Evolutionary conservation across 2,797 vertebrate genomes (phyloP).

Genomic region (Diceros bicornis): DNA sequence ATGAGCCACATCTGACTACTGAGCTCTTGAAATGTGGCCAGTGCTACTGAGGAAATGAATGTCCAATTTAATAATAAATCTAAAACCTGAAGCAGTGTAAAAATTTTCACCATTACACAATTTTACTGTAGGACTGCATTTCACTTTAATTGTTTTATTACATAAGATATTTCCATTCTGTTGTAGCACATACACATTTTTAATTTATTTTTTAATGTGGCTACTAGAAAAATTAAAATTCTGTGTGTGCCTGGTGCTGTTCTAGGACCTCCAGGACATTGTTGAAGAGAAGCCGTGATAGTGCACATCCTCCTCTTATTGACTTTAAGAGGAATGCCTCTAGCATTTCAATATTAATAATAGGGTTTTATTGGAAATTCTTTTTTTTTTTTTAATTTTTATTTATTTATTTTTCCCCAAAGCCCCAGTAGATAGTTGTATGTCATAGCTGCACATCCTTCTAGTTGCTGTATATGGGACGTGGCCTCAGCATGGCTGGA

Average conservation of each 20-base stretch:
- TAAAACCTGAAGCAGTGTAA: not conserved
- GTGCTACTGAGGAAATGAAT: not conserved
- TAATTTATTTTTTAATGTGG: not conserved
- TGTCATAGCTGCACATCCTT: no score
- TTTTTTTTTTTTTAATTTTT: no score
- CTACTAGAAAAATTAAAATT: not conserved
- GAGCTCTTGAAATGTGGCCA: not conserved
- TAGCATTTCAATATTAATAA: not conserved
- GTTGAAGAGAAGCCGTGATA: not conserved
- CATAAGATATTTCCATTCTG: not conserved
- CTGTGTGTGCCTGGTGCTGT: rapidly evolving
- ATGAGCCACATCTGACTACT: not conserved
- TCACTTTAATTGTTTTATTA: not conserved
- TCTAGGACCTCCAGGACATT: not conserved
- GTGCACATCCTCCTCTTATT: not conserved
- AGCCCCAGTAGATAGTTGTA: no score
- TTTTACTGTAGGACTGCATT: not conserved
- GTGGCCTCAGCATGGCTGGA: no score
- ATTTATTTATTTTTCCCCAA: no score
- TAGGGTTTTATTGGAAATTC: not conserved
- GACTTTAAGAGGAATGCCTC: not conserved
- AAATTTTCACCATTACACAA: not conserved
- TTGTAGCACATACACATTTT: not conserved
- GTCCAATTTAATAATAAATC: not conserved
- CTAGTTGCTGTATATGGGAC: no score